Evolutionary conservation across 2,113 vertebrate genomes (phyloP).

Genomic region (Centropus unirufus): DNA sequence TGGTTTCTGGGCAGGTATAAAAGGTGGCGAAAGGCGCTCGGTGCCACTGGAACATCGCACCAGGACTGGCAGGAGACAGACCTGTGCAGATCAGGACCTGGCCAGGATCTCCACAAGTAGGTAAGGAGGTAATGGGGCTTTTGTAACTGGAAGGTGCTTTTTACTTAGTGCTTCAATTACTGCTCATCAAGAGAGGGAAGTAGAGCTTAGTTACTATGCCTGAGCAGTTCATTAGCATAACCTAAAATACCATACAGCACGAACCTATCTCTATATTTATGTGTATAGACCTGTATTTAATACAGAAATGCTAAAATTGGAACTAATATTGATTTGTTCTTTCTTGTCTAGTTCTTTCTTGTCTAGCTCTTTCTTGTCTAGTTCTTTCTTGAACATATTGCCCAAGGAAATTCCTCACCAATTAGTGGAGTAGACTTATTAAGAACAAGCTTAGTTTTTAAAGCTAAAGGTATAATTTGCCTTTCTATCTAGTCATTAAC

Average conservation of each 20-base stretch:
- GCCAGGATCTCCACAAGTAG: not conserved
- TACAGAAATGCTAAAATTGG: not conserved
- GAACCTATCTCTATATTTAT: not conserved
- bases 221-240: not conserved
- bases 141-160: not conserved
- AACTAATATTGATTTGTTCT: not conserved
- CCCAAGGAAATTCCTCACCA: not conserved
- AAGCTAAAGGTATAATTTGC: not conserved
- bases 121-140: not conserved
- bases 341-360: not conserved
- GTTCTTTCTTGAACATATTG: not conserved
- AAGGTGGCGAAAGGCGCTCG: not conserved
- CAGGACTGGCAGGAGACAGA: not conserved
- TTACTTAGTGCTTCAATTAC: not conserved
- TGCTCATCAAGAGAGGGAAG: not conserved
- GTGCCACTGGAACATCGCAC: not conserved
- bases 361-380: not conserved
- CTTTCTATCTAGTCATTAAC: not conserved
- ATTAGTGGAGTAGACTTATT: not conserved
- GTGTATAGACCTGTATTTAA: not conserved
- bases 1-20: conserved; percentile 48
- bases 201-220: not conserved
- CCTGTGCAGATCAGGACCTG: not conserved
- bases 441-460: not conserved
- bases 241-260: not conserved